phyloP scores from a whole-genome alignment of 2,113 vertebrate species.

The Lagopus muta region DNA sequence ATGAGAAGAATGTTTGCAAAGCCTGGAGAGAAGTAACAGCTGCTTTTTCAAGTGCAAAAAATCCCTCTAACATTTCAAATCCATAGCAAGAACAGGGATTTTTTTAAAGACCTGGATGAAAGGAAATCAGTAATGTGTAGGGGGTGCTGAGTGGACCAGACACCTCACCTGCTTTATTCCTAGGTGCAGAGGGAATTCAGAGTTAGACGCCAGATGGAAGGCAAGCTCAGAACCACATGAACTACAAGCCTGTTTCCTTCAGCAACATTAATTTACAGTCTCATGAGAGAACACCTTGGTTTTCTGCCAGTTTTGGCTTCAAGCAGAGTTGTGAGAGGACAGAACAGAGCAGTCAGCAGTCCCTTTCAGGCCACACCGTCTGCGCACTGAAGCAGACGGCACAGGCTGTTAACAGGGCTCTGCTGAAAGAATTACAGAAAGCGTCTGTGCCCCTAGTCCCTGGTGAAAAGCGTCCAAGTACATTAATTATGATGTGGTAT shows the following conservation, averaged over 20 bases:
- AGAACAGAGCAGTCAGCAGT: neutral
- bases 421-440: neutral
- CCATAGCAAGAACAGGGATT: neutral
- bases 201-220: slow-evolving; percentile 47
- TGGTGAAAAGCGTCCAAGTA: neutral
- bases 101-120: slow-evolving; percentile 16
- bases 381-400: neutral
- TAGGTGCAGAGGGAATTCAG: slow-evolving; percentile 44
- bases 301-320: slow-evolving; percentile 51
- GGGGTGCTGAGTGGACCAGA: slow-evolving; percentile 50
- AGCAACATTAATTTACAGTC: slow-evolving; percentile 62
- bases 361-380: neutral
- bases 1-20: slow-evolving; percentile 38
- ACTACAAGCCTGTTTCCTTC: slow-evolving; percentile 53
- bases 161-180: slow-evolving; percentile 65
- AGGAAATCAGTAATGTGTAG: slow-evolving; percentile 57
- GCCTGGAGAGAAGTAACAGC: slow-evolving; percentile 59
- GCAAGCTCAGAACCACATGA: slow-evolving; percentile 35
- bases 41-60: slow-evolving; percentile 36
- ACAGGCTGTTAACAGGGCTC: neutral
- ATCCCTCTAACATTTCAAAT: slow-evolving; percentile 21
- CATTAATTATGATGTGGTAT: neutral
- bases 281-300: slow-evolving; percentile 60
- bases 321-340: neutral
- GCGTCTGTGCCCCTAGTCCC: neutral